These are phyloP conservation scores for Bolborhynchus lineola DNA, from an alignment of 2,113 vertebrate species.

Conservation along the genomic window DNA sequence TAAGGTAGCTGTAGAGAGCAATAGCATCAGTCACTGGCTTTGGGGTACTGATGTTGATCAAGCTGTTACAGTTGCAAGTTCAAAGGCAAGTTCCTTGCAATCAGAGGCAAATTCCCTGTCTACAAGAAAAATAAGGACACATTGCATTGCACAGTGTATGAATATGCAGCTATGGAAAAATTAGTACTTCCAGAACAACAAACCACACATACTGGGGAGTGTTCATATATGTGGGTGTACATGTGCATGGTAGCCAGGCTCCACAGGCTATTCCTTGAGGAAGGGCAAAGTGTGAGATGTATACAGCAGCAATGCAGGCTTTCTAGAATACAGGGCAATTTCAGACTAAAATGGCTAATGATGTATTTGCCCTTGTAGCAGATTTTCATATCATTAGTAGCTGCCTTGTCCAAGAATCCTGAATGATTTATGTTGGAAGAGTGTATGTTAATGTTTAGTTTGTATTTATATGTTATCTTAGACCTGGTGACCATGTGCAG, in stretches of 20 bases:
- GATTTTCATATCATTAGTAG: constrained; percentile 7
- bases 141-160: not conserved
- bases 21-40: not conserved
- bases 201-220: rapidly evolving
- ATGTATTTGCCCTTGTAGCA: not conserved
- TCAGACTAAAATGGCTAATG: not conserved
- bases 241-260: rapidly evolving
- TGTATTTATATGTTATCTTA: constrained; percentile 11
- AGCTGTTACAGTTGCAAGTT: not conserved
- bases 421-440: constrained; percentile 34
- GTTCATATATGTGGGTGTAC: rapidly evolving
- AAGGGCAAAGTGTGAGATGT: not conserved
- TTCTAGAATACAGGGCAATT: not conserved
- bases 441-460: constrained; percentile 1
- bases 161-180: not conserved
- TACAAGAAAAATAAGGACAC: not conserved
- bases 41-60: not conserved
- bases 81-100: not conserved
- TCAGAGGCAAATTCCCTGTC: not conserved
- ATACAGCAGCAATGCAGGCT: not conserved
- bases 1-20: not conserved
- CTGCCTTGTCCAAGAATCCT: constrained; percentile 8
- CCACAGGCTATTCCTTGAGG: not conserved
- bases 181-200: not conserved
- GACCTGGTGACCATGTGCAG: not conserved